Percentiles rank a stretch among this genome's conserved stretches.
Evolutionary conservation across 2,888 invertebrate genomes (phyloP).

Genomic region (Pterobdella sp.): DNA sequence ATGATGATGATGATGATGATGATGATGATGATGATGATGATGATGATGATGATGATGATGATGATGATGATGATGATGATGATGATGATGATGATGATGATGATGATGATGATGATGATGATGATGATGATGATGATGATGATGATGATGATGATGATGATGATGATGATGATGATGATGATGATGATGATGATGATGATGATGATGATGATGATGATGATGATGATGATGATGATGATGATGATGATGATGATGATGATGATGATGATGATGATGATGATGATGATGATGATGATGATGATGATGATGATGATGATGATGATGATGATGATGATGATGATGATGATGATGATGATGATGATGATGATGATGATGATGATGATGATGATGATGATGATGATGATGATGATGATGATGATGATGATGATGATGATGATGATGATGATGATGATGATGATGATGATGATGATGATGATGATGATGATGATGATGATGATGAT

Average conservation of each 20-base stretch:
- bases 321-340: not conserved
- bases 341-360: not conserved
- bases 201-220: not conserved
- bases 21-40: slow-evolving; percentile 3
- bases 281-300: not conserved
- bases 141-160: not conserved
- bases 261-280: not conserved
- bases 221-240: not conserved
- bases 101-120: not conserved
- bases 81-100: not conserved
- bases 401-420: not conserved
- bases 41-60: not conserved
- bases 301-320: not conserved
- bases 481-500: not conserved
- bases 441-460: not conserved
- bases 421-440: not conserved
- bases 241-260: not conserved
- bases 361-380: not conserved
- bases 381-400: not conserved
- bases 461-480: not conserved
- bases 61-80: not conserved
- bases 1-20: slow-evolving; percentile 19
- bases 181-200: not conserved
- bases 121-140: not conserved
- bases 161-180: not conserved